Percentiles rank a stretch among this genome's conserved stretches.
These are phyloP conservation scores for Podocnemis expansa DNA, from an alignment of 2,113 vertebrate genomes.

Conservation along the genomic window DNA sequence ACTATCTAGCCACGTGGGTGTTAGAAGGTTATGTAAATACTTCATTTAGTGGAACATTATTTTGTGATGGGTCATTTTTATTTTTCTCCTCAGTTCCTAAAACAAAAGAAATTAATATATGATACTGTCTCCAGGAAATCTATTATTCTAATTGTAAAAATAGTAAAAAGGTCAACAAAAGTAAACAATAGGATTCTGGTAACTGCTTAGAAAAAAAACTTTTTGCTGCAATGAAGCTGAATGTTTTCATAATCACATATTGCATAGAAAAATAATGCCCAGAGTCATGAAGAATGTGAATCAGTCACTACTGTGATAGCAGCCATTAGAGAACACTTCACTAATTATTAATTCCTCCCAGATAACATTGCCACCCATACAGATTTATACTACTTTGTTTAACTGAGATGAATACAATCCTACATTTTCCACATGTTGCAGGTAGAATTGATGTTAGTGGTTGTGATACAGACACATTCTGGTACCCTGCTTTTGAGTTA, in stretches of 20 bases:
- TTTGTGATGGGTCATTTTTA: constrained; percentile 8
- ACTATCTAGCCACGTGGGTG: too few species aligned
- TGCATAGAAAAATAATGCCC: constrained; percentile 60
- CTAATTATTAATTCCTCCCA: not conserved
- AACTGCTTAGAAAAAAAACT: constrained; percentile 68
- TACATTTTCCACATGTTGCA: not conserved
- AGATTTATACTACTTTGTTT: fast-evolving
- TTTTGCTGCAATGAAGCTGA: constrained; percentile 47
- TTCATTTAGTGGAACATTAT: constrained; percentile 33
- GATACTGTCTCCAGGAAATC: constrained; percentile 55
- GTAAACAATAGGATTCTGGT: constrained; percentile 71
- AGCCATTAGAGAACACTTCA: not conserved
- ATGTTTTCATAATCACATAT: constrained; percentile 53
- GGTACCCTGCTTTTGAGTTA: not conserved
- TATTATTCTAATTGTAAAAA: constrained; percentile 52
- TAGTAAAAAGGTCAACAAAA: constrained; percentile 65
- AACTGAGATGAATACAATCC: not conserved
- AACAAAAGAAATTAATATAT: constrained; percentile 51
- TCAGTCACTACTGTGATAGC: not conserved
- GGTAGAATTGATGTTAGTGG: not conserved
- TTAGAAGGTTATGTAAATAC: too few species aligned
- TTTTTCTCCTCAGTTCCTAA: constrained; percentile 35
- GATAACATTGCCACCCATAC: fast-evolving
- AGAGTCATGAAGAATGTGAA: not conserved
- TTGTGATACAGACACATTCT: not conserved